Evolutionary conservation across 2,113 vertebrate genomes (phyloP), one percentile per base, ranked within the genome.

Genomic region (Lophotis ruficrista): DNA sequence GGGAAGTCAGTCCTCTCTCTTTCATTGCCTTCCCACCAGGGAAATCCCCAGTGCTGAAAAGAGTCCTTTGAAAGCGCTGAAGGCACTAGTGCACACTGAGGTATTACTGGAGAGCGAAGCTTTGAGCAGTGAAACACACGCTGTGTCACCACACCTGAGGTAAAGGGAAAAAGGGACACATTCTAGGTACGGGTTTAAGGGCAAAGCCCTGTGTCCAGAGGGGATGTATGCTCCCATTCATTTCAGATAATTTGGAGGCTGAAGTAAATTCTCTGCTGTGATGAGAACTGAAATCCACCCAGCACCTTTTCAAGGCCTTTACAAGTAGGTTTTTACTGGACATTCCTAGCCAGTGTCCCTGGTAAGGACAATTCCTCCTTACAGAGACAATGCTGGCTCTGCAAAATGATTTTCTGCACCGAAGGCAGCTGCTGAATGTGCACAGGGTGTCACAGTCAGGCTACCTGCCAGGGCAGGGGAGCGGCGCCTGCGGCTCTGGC

Each of bases 401-500:
- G 93, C 69, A 81, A 18, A 66, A 65, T 1, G 6, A 27, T 23
- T n/a, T 38, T 85, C 61, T 47, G 83, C 75, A 7, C 43, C 28
- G 12, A 6, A 76, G 62, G 48, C 62, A 71, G 78, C 56, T 82
- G 82, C 58, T 75, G 73, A 33, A 41, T 1, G 41, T 2, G 24
- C 70, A 37, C 21, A 10, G 82, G 65, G 48, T n/a, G 69, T 18
- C 72, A 22, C 72, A 22, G 43, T 2, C 57, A 5, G 4, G 31
- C 62, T 38, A 8, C 64, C 83, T 83, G 83, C 62, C 73, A 25
- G 77, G 7, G 45, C 82, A 54, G 57, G 37, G 48, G 2, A 56
- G 7, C 12, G 1, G 81, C 0, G 15, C 65, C 38, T 4, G 37
- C 3, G 1, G 75, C 50, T 48, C 56, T 27, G 5, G 5, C 47